phyloP scores from a whole-genome alignment of 2,797 vertebrate genomes.

The Coccyzus lansbergi region DNA sequence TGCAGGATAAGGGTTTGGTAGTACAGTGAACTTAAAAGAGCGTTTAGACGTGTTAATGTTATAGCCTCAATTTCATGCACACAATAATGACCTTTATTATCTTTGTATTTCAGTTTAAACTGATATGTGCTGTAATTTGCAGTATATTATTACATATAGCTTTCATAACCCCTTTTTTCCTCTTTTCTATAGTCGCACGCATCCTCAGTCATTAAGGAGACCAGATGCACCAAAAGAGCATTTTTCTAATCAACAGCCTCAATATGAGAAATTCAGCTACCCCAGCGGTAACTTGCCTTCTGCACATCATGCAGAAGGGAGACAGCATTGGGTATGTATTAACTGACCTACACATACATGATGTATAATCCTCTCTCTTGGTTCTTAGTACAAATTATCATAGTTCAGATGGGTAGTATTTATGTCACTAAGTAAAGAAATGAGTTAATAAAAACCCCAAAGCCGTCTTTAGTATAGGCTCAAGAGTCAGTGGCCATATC shows the following conservation, averaged over 20 bases:
- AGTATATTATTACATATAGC: neutral
- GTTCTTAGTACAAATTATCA: neutral
- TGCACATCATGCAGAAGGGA: neutral
- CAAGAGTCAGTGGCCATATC: neutral
- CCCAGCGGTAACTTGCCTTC: neutral
- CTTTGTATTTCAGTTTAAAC: neutral
- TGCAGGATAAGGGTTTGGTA: neutral
- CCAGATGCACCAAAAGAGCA: neutral
- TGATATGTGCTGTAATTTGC: neutral
- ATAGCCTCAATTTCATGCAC: neutral
- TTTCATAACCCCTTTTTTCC: neutral
- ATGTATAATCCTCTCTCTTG: neutral
- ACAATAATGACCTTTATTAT: neutral
- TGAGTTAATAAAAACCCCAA: neutral
- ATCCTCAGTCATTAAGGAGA: neutral
- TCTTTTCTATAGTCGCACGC: neutral
- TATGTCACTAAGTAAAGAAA: neutral
- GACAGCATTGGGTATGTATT: neutral
- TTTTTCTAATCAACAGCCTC: neutral
- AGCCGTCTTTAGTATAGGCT: neutral
- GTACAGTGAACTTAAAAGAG: neutral
- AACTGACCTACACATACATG: neutral
- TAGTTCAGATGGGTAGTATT: neutral
- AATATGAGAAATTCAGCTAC: rapidly evolving
- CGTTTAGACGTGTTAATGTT: neutral